Base-by-base conservation (phyloP, 2,113 vertebrate genomes). In the Ptilorrhoa leucosticta region DNA sequence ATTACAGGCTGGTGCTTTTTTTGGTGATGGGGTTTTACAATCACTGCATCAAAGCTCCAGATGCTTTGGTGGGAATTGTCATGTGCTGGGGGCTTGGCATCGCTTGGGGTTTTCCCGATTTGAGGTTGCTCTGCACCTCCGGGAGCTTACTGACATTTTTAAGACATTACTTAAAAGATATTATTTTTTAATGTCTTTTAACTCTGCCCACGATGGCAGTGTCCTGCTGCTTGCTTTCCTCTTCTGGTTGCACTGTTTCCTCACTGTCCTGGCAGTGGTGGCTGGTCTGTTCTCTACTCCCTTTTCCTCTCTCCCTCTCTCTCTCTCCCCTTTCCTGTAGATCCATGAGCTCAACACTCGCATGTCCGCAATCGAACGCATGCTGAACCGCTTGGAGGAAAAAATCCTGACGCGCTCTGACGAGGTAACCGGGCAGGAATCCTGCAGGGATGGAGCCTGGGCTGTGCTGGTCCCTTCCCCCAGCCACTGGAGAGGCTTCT, bases 271-370 rank as follows among this genome's bases (percentile, higher is more conserved):
- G 87, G 57, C 42, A 71, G 35, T 0, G 68, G 91, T 91, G 85
- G 75, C 11, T 7, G 88, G 50, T 50, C 91, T 89, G 28, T 56
- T 57, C 76, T 96, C 37, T 91, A 47, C 57, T 88, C 44, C 35
- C 76, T 48, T 80, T 60, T 71, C 91, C 27, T 92, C 54, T 78
- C 56, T 71, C 60, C 13, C 27, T 87, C 48, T 89, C 26, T 93
- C 28, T 93, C 56, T 94, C 35, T 90, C 51, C 84, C 66, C 64
- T 94, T 83, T 37, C 72, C 88, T 72, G 14, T 90, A 99, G 99
- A 98, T 99, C 35, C 98, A 98, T 64, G 98, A 99, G 90, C 96
- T 99, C 81, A 98, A 94, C 92, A 98, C 98, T 79, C 97, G 97
- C 42, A 98, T 98, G 98, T 98, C 96, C 0, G 98, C 98, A 76